A percentile compares a stretch with the other conserved stretches of the same genome.
Conservation (phyloP, 2,888 invertebrate species). For the Nemotelus nigrinus region DNA sequence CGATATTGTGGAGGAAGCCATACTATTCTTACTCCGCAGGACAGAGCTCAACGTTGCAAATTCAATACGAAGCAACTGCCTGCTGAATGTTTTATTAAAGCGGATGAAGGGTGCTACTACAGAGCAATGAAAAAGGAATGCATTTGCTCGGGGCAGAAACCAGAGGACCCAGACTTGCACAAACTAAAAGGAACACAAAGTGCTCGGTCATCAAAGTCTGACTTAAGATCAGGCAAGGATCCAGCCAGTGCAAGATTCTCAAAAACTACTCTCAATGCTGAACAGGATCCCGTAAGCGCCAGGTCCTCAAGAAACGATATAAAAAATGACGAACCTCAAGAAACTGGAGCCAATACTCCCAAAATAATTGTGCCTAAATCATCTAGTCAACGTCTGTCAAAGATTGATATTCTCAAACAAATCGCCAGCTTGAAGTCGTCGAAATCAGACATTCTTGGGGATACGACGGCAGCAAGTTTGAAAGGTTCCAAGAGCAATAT, state of each 20-base stretch:
- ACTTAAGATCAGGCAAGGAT: background rate
- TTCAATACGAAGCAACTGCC: constrained; percentile 16
- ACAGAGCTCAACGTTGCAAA: constrained; percentile 66
- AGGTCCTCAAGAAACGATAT: constrained; percentile 2
- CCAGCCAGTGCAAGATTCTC: background rate
- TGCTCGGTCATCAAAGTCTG: constrained; percentile 4
- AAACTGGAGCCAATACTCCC: too few relatives aligned
- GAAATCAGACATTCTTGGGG: background rate
- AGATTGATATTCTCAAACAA: background rate
- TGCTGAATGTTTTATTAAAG: constrained; percentile 21
- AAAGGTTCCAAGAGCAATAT: background rate
- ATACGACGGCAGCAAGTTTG: background rate
- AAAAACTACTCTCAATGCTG: background rate
- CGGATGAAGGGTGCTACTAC: constrained; percentile 34
- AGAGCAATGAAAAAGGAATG: constrained; percentile 28
- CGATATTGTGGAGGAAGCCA: constrained; percentile 84
- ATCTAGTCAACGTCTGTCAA: background rate
- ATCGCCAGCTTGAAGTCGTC: background rate
- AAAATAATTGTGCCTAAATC: background rate
- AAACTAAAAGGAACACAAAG: background rate
- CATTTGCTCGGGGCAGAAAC: background rate
- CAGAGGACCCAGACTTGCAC: background rate
- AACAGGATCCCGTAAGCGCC: background rate
- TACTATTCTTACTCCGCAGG: constrained; percentile 76
- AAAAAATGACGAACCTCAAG: background rate